A percentile compares a stretch with the other conserved stretches of the same genome.
phyloP scores from a whole-genome alignment of 2,797 vertebrate species.

The Malurus leucopterus region DNA sequence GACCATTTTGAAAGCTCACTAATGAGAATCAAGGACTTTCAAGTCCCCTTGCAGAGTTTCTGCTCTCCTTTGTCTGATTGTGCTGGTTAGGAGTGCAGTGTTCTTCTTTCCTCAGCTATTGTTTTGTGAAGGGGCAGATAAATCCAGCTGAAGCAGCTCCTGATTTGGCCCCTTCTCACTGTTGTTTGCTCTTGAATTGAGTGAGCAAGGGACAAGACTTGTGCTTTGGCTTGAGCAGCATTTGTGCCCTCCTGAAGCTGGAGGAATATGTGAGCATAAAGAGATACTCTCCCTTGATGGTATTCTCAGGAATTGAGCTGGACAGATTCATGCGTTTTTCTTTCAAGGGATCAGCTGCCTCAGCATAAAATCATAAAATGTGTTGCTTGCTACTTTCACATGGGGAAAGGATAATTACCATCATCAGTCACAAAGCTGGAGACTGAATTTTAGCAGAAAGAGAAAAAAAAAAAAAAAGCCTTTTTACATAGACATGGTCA shows the following conservation, averaged over 20 bases:
- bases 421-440: not conserved
- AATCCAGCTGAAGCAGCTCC: not conserved
- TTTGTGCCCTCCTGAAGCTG: not conserved
- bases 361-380: not conserved
- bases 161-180: not conserved
- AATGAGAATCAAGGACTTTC: not conserved
- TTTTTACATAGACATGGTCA: not conserved
- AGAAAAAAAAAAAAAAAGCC: not conserved
- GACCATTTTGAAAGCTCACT: constrained; percentile 13
- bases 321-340: not conserved
- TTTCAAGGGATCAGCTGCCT: not conserved
- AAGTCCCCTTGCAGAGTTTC: not conserved
- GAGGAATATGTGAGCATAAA: not conserved
- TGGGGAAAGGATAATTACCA: not conserved
- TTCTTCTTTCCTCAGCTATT: not conserved
- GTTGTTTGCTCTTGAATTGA: not conserved
- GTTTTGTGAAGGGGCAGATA: not conserved
- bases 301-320: not conserved
- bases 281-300: not conserved
- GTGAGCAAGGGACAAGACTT: not conserved
- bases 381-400: not conserved
- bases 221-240: not conserved
- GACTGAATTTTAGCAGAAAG: not conserved
- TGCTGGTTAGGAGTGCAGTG: not conserved
- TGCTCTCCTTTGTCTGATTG: not conserved